Percentiles rank a stretch among this genome's conserved stretches.
phyloP scores from a whole-genome alignment of 2,888 invertebrate species.

The Arrhopalites spinosus region DNA sequence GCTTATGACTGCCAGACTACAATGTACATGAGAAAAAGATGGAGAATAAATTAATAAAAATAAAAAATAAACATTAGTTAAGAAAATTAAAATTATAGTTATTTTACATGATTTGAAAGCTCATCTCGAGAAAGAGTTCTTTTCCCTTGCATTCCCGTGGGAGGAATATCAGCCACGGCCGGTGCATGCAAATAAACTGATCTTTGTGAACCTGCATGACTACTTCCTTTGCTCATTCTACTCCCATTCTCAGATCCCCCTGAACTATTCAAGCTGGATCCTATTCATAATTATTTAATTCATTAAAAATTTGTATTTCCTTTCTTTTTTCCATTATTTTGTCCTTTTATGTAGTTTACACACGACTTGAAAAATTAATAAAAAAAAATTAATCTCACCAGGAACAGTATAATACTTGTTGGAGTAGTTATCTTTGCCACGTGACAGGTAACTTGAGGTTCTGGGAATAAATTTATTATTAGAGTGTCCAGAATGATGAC shows the following conservation, averaged over 20 bases:
- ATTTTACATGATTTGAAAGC: slow-evolving; percentile 44
- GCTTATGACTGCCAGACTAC: slow-evolving; percentile 44
- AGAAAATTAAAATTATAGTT: not conserved
- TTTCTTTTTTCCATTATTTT: slow-evolving; percentile 1
- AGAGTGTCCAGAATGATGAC: slow-evolving; percentile 12
- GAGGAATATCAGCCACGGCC: slow-evolving; percentile 56
- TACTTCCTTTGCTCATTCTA: slow-evolving; percentile 42
- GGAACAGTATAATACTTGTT: slow-evolving; percentile 38
- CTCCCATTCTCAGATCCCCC: slow-evolving; percentile 49
- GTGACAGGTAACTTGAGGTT: slow-evolving; percentile 30
- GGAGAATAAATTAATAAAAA: not conserved
- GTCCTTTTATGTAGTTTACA: not conserved
- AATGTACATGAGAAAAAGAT: not conserved
- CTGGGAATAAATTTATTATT: slow-evolving; percentile 19
- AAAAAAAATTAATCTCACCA: slow-evolving; percentile 7
- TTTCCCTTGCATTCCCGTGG: slow-evolving; percentile 40
- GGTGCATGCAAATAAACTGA: slow-evolving; percentile 57
- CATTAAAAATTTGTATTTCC: too few species aligned
- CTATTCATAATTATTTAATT: slow-evolving; percentile 21
- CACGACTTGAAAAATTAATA: not conserved
- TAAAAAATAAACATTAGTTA: not conserved
- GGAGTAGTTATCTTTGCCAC: slow-evolving; percentile 31
- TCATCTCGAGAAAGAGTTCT: slow-evolving; percentile 44
- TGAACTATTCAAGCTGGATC: slow-evolving; percentile 46
- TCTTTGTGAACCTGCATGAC: slow-evolving; percentile 43